phyloP scores from a whole-genome alignment of 2,888 invertebrate species.

The Drosophila mercatorum region DNA sequence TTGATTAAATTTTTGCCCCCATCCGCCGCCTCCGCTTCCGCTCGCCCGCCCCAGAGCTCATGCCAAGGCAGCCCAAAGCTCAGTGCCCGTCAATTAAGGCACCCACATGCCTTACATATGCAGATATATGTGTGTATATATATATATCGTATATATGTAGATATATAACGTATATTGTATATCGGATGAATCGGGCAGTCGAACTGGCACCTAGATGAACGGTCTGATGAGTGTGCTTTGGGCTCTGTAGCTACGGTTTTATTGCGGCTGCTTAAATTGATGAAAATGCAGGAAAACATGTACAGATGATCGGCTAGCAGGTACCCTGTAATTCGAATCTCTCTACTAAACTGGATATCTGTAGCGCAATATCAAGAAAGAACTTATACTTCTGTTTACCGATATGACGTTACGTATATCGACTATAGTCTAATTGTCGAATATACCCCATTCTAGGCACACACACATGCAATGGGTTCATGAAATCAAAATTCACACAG shows the following conservation, averaged over 20 bases:
- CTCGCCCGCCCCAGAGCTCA: not conserved
- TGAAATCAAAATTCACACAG: conserved; percentile 10
- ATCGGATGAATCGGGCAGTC: not conserved
- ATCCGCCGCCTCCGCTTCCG: not conserved
- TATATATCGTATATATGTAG: not conserved
- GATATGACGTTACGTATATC: too few species aligned
- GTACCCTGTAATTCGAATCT: not conserved
- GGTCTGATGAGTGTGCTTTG: conserved; percentile 16
- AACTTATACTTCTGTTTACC: too few species aligned
- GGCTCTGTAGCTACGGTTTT: conserved; percentile 12
- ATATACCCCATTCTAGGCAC: not conserved
- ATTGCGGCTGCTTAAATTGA: conserved; percentile 48
- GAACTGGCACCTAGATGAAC: conserved; percentile 20
- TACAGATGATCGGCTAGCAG: not conserved
- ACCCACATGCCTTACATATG: conserved; percentile 10
- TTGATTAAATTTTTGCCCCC: conserved; percentile 56
- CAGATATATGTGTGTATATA: not conserved
- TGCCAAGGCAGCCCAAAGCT: conserved; percentile 30
- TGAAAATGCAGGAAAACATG: not conserved
- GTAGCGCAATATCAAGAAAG: too few species aligned
- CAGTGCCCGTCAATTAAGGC: conserved; percentile 57
- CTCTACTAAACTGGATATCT: not conserved
- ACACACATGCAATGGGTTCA: not conserved
- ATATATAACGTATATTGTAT: not conserved
- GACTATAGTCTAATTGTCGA: too few species aligned